These are phyloP conservation scores for Triplophysa siluroides DNA, from an alignment of 2,113 vertebrate genomes.

Conservation along the genomic window DNA sequence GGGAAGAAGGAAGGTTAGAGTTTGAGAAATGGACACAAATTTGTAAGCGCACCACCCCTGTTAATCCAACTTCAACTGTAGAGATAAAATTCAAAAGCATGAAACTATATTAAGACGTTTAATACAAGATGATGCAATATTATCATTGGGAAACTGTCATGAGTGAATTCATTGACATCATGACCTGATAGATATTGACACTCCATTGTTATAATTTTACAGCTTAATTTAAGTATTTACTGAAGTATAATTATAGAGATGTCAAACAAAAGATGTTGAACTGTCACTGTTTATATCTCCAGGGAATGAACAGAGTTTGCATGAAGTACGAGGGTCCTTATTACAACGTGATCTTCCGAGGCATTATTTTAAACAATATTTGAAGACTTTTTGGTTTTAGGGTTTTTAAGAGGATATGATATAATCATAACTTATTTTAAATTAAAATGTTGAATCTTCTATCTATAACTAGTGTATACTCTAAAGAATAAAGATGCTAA, in stretches of 20 bases:
- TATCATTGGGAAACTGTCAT: neutral
- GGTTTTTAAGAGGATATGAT: too few species aligned
- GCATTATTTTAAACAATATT: neutral
- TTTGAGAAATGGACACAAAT: conserved; percentile 21
- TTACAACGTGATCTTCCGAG: neutral
- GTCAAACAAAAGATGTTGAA: neutral
- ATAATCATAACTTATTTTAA: too few species aligned
- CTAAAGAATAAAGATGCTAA: too few species aligned
- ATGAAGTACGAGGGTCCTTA: neutral
- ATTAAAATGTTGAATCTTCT: too few species aligned
- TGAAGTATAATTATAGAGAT: conserved; percentile 17
- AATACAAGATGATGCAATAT: neutral
- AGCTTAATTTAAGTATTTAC: conserved; percentile 17
- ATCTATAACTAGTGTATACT: too few species aligned
- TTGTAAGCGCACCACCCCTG: neutral
- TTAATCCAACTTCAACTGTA: neutral
- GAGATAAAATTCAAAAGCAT: neutral
- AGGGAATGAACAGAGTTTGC: neutral
- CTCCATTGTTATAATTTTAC: neutral
- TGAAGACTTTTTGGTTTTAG: too few species aligned
- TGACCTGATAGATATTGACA: neutral
- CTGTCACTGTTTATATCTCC: neutral
- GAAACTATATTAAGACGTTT: neutral
- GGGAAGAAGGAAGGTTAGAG: neutral
- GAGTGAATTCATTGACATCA: neutral